phyloP scores from a whole-genome alignment of 2,888 invertebrate species.

The Temnothorax rugatulus region DNA sequence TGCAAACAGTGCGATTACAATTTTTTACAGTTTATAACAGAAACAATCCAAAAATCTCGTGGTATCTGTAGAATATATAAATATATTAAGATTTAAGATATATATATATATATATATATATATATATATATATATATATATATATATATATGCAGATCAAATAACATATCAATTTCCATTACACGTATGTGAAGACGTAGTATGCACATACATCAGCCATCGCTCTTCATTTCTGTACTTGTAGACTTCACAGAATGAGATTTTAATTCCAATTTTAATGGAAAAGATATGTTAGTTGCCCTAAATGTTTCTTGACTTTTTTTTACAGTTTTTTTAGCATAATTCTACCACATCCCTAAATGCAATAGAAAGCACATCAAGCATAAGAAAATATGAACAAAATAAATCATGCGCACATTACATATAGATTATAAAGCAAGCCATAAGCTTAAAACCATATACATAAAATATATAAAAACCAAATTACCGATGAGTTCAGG shows the following conservation, averaged over 20 bases:
- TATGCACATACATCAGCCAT: neutral
- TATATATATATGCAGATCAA: neutral
- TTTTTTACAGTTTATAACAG: constrained; percentile 1
- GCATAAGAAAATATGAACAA: neutral
- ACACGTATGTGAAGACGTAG: neutral
- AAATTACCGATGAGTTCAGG: constrained; percentile 78
- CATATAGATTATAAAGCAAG: constrained; percentile 28
- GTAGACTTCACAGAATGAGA: neutral
- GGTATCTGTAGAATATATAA: neutral
- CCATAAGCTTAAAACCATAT: constrained; percentile 38
- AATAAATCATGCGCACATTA: constrained; percentile 4
- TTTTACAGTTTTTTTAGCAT: neutral
- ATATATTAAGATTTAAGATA: neutral
- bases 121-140: too few species aligned
- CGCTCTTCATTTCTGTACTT: neutral
- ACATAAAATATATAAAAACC: constrained; percentile 62
- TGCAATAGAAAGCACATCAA: constrained; percentile 22
- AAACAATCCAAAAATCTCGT: neutral
- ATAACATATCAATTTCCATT: neutral
- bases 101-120: neutral
- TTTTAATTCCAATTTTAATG: neutral
- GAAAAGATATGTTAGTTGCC: constrained; percentile 3
- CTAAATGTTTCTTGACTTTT: neutral
- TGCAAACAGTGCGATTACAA: neutral
- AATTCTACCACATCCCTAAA: neutral